Evolutionary conservation across 2,113 vertebrate species (phyloP).

Genomic region (Malurus cyaneus): DNA sequence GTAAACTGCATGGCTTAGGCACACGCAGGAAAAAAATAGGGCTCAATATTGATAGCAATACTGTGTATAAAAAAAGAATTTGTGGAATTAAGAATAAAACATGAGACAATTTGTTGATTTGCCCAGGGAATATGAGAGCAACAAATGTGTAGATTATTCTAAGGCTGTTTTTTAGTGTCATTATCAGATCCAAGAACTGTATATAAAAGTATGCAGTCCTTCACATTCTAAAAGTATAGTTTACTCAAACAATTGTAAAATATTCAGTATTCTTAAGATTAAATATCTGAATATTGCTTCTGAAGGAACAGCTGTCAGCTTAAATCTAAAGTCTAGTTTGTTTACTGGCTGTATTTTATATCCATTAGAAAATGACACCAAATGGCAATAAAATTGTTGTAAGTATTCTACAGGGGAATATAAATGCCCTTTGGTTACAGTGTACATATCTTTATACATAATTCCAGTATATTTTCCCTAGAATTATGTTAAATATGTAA

Average conservation of each 20-base stretch:
- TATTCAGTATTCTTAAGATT: slow-evolving; percentile 74
- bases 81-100: slow-evolving; percentile 60
- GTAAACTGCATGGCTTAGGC: background rate
- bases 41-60: background rate
- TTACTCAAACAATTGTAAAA: slow-evolving; percentile 70
- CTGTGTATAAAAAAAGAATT: slow-evolving; percentile 8
- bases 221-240: slow-evolving; percentile 53
- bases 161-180: slow-evolving; percentile 35
- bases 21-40: background rate
- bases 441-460: slow-evolving; percentile 85
- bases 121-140: background rate
- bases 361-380: slow-evolving; percentile 87
- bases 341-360: slow-evolving; percentile 81
- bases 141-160: slow-evolving; percentile 43
- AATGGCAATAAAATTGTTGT: slow-evolving; percentile 89
- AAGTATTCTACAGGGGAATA: slow-evolving; percentile 86
- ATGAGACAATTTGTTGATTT: slow-evolving; percentile 62
- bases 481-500: slow-evolving; percentile 94
- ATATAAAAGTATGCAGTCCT: slow-evolving; percentile 10
- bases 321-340: slow-evolving; percentile 86
- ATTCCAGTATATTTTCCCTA: slow-evolving; percentile 84
- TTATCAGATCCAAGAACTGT: slow-evolving; percentile 34
- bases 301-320: slow-evolving; percentile 84
- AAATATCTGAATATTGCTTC: slow-evolving; percentile 81
- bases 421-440: slow-evolving; percentile 87